Base-by-base conservation (phyloP, 2,797 vertebrate species). In the Tiaroga cobitis region DNA sequence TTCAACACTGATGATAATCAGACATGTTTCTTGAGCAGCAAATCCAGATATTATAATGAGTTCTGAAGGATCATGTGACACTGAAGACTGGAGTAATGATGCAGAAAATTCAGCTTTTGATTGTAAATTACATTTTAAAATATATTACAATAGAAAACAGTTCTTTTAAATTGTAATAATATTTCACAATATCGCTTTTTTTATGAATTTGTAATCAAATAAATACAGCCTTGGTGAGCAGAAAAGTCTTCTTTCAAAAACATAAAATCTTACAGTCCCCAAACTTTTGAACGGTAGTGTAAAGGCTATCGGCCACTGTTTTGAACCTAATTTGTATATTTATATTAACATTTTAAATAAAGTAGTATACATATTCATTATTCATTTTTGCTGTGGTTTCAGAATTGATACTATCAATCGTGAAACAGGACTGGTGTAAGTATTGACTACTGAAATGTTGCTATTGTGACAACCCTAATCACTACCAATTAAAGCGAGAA, bases 401-500 rank as follows among this genome's bases (percentile, higher is more conserved):
- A n/a, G 37, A 41, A 61, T 37, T 26, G 5, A 8, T n/a, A 13
- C 11, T 9, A 29, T 34, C 18, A 46, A 18, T 49, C 11, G 5
- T 46, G 37, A 65, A 49, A 21, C 2, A 54, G 19, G 19, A 39
- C 65, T 56, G 15, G 10, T 39, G 29, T 67, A 13, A 49, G 18
- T 49, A 24, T 1, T 21, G 5, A 24, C 26, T 4, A 11, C 26
- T 49, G 41, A 79, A 37, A 69, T 70, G 0, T 26, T 54, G 13
- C 8, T 39, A 39, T 70, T 81, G 65, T 70, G 32, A 70, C 65
- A 70, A 70, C 13, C 29, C 21, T 51, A 80, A 46, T 37, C 0
- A 5, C 18, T 2, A n/a, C 26, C 29, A 81, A 70, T 81, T 70
- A 81, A 56, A 81, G 32, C 9, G 34, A 81, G 79, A 21, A 37